Conservation (phyloP, 2,888 invertebrate species). For the Dynastes maya region DNA sequence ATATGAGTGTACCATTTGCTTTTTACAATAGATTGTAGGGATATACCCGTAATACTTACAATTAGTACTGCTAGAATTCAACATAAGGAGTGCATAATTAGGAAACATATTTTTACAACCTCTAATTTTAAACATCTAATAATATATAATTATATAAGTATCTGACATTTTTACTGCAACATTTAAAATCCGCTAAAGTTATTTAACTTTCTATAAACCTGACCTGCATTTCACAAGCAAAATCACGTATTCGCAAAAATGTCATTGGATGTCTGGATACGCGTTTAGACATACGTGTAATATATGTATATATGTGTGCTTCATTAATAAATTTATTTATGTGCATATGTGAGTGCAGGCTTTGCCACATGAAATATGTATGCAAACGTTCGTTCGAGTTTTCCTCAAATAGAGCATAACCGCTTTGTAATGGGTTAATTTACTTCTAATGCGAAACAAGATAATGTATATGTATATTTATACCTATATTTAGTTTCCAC, state of each 20-base stretch:
- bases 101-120: no score
- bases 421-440: constrained; percentile 39
- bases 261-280: constrained; percentile 18
- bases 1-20: no score
- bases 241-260: constrained; percentile 19
- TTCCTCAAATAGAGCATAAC: constrained; percentile 46
- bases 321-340: constrained; percentile 4
- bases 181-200: constrained; percentile 11
- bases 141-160: neutral
- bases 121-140: no score
- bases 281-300: neutral
- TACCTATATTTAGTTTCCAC: constrained; percentile 16
- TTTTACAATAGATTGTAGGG: no score
- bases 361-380: neutral
- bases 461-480: constrained; percentile 22
- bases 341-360: neutral
- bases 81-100: no score
- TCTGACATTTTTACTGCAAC: neutral
- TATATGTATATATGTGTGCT: neutral
- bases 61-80: no score
- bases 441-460: constrained; percentile 23
- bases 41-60: no score
- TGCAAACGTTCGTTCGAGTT: constrained; percentile 21
- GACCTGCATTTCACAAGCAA: constrained; percentile 38
- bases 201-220: constrained; percentile 45